These are phyloP conservation scores for Drosophila falleni DNA, from an alignment of 2,888 invertebrate species.

Conservation along the genomic window DNA sequence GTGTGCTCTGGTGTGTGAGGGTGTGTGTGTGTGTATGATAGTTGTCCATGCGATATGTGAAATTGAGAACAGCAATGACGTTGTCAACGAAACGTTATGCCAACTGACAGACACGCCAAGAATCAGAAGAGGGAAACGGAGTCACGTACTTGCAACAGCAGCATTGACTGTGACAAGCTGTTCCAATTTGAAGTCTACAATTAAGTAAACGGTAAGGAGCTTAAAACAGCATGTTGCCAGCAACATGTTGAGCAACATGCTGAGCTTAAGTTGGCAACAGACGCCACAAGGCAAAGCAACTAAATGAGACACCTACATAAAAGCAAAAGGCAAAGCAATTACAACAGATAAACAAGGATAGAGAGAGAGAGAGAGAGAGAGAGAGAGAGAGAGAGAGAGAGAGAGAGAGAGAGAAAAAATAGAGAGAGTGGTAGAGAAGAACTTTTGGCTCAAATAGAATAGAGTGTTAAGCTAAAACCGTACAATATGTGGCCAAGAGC, in stretches of 20 bases:
- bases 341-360: slow-evolving; percentile 19
- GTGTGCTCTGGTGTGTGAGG: slow-evolving; percentile 11
- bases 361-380: neutral
- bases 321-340: slow-evolving; percentile 49
- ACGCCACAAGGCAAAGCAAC: slow-evolving; percentile 36
- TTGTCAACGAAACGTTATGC: slow-evolving; percentile 72
- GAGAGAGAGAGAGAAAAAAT: neutral
- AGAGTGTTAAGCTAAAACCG: slow-evolving; percentile 48
- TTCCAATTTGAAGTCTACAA: slow-evolving; percentile 21
- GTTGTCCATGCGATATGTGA: slow-evolving; percentile 77
- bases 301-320: slow-evolving; percentile 56
- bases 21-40: slow-evolving; percentile 42
- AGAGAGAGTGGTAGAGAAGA: neutral
- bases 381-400: neutral
- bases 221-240: slow-evolving; percentile 21
- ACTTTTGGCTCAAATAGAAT: slow-evolving; percentile 35
- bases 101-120: slow-evolving; percentile 59
- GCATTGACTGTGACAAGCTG: slow-evolving; percentile 16
- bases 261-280: slow-evolving; percentile 48
- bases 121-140: slow-evolving; percentile 27
- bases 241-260: slow-evolving; percentile 57
- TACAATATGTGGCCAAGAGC: slow-evolving; percentile 64
- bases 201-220: slow-evolving; percentile 17
- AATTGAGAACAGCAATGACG: slow-evolving; percentile 81
- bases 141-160: slow-evolving; percentile 45